phyloP scores from a whole-genome alignment of 92 coral and sea anemone genomes.

The Zoanthus sociatus region DNA sequence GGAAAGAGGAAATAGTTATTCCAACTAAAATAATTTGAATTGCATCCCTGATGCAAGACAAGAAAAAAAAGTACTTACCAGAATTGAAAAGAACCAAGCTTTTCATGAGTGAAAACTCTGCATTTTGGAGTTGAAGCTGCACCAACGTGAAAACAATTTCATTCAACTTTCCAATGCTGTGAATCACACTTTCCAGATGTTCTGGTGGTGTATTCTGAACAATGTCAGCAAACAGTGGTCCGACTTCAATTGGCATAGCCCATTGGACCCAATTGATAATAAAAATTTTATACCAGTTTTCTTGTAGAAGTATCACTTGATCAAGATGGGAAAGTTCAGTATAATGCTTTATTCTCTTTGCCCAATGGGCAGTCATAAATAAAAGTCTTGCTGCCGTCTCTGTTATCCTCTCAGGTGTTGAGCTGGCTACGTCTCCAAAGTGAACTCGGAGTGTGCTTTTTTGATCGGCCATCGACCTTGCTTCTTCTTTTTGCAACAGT shows the following conservation, averaged over 20 bases:
- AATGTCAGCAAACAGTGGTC: constrained; percentile 80
- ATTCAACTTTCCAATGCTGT: constrained; percentile 95
- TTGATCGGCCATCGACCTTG: constrained; percentile 63
- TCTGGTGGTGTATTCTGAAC: constrained; percentile 77
- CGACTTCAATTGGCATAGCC: constrained; percentile 95
- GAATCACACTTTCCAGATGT: constrained; percentile 84
- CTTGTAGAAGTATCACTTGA: constrained; percentile 85
- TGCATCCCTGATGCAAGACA: background rate
- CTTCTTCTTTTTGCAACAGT: constrained; percentile 54
- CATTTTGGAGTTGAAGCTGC: constrained; percentile 85
- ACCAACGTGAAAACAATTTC: constrained; percentile 89
- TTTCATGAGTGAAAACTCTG: constrained; percentile 90
- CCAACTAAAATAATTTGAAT: background rate
- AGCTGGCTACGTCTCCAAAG: constrained; percentile 41
- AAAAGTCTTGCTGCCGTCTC: constrained; percentile 93
- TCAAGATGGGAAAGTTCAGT: constrained; percentile 95
- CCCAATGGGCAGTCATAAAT: constrained; percentile 99
- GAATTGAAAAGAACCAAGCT: constrained; percentile 96
- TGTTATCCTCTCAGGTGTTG: constrained; percentile 69
- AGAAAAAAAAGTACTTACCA: constrained; percentile 62
- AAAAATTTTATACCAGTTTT: constrained; percentile 94
- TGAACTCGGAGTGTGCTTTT: constrained; percentile 44
- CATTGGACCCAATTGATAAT: constrained; percentile 90
- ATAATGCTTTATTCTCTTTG: constrained; percentile 91
- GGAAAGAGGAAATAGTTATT: constrained; percentile 22